phyloP scores from a whole-genome alignment of 2,888 invertebrate genomes.

The Acleris emargana region DNA sequence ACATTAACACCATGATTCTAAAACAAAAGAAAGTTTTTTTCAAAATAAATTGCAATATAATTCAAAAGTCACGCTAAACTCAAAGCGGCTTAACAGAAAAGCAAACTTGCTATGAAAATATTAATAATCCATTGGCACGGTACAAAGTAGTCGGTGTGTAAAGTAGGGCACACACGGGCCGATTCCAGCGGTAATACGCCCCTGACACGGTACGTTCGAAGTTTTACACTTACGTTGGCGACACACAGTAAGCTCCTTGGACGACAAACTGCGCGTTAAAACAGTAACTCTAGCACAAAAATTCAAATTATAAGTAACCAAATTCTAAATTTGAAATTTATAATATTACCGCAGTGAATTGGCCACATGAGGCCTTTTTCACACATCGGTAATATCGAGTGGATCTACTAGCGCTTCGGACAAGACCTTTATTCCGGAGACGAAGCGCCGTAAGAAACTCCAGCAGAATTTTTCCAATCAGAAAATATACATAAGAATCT shows the following conservation, averaged over 20 bases:
- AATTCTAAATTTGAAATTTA: too few relatives aligned
- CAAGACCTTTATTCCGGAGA: too few relatives aligned
- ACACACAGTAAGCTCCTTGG: conserved; percentile 30
- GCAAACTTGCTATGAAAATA: conserved; percentile 13
- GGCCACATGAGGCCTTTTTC: too few relatives aligned
- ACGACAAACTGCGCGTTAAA: conserved; percentile 7
- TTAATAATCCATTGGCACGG: conserved; percentile 2
- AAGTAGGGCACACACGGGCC: conserved; percentile 28
- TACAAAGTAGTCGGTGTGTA: conserved; percentile 16
- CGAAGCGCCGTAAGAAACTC: too few relatives aligned
- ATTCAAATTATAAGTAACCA: too few relatives aligned
- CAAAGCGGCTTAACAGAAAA: not conserved
- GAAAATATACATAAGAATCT: too few relatives aligned
- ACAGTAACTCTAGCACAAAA: not conserved
- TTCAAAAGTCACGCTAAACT: not conserved
- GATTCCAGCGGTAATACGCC: conserved; percentile 22
- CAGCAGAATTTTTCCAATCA: too few relatives aligned
- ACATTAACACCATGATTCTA: too few relatives aligned
- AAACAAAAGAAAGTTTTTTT: too few relatives aligned
- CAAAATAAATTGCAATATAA: not conserved
- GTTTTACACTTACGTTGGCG: conserved; percentile 33
- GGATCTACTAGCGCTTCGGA: too few relatives aligned
- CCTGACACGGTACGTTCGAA: conserved; percentile 32
- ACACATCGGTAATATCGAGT: too few relatives aligned
- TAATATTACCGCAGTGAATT: too few relatives aligned